phyloP scores from a whole-genome alignment of 1,140 invertebrate genomes.

The Leptinotarsa lineolata region DNA sequence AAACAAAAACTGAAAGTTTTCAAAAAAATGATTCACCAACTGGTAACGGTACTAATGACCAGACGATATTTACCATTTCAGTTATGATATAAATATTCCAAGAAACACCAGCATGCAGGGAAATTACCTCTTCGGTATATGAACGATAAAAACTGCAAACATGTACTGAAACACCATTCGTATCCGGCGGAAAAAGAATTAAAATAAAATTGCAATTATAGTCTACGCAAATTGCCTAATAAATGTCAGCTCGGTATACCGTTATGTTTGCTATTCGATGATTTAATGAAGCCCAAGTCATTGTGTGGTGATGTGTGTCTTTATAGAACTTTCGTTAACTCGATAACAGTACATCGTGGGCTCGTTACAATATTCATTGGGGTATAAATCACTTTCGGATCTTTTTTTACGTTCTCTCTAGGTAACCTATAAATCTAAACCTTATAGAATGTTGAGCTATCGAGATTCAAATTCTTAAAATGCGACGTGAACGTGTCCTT shows the following conservation, averaged over 20 bases:
- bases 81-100: not conserved
- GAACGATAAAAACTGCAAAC: not conserved
- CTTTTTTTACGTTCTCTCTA: no score
- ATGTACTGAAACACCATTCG: not conserved
- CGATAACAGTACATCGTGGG: not conserved
- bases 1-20: no score
- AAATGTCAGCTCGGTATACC: constrained; percentile 10
- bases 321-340: not conserved
- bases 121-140: not conserved
- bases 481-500: no score
- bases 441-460: no score
- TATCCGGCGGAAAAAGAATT: constrained; percentile 20
- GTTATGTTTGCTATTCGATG: constrained; percentile 12
- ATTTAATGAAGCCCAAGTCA: not conserved
- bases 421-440: no score
- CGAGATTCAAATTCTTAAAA: no score
- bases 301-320: not conserved
- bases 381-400: no score
- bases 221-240: constrained; percentile 11
- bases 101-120: not conserved
- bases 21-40: no score
- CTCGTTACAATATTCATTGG: not conserved
- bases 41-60: no score
- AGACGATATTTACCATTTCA: no score
- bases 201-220: constrained; percentile 21